Evolutionary conservation across 2,797 vertebrate species (phyloP), one percentile per base, ranked within the genome.

Genomic region (Arremon aurantiirostris): DNA sequence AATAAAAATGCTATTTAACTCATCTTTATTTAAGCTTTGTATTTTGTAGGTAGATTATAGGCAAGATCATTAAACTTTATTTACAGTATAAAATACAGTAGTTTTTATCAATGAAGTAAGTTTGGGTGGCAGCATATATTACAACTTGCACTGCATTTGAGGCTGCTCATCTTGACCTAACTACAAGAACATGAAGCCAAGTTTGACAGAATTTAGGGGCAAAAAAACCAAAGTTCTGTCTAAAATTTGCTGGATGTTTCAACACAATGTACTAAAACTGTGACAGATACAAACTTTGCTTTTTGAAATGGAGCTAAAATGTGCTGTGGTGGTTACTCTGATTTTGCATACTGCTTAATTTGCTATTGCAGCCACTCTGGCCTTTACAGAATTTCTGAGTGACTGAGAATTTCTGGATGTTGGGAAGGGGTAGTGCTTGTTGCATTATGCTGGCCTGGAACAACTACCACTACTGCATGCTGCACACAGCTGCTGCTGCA

Each of bases 11-110:
- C 96, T 96, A 94, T 76, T 96, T 91, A 93, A 96, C 85, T 95
- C 94, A 64, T 94, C 95, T 96, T 96, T 96, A 96, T 96, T 96
- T 95, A 96, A 96, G 96, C 93, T 96, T 94, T 91, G 91, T 87
- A 95, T 83, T 90, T 94, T 90, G 91, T 95, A 91, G 95, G 94
- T 96, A 94, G 93, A 93, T 94, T 91, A 96, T 83, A 96, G 91
- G 95, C 94, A 96, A 96, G 93, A 91, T 96, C 93, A 90, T 96
- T 85, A 94, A 95, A 94, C 96, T 95, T 96, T 96, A 96, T 96
- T 96, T 96, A 96, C 95, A 96, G 91, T 94, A 94, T 93, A 96
- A 94, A 96, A 94, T 94, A 96, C 96, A 96, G 91, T 94, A 53
- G 72, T 76, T 93, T 92, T 86, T 80, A 89, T 81, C 93, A 95